These are phyloP conservation scores for Eurytoma californica DNA, from an alignment of 2,888 invertebrate genomes.

Conservation along the genomic window DNA sequence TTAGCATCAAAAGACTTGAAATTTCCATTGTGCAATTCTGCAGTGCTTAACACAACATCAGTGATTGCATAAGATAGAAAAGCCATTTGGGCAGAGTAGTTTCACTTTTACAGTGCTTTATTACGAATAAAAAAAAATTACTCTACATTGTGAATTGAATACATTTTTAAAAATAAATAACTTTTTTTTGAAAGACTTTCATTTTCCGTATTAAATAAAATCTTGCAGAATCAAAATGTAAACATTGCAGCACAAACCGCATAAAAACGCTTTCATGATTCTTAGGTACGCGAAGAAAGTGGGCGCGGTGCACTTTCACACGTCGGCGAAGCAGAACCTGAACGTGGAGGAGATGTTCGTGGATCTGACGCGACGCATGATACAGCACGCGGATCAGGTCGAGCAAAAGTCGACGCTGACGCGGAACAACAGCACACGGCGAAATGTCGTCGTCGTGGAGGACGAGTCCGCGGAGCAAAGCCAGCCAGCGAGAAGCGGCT, in stretches of 20 bases:
- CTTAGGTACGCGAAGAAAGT: conserved; percentile 91
- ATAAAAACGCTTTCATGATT: too few relatives aligned
- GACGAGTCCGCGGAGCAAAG: conserved; percentile 70
- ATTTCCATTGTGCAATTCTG: conserved; percentile 37
- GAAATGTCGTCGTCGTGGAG: conserved; percentile 75
- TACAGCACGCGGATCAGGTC: conserved; percentile 73
- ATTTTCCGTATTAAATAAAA: too few relatives aligned
- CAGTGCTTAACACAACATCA: conserved; percentile 2
- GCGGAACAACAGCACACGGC: conserved; percentile 73
- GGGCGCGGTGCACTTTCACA: conserved; percentile 93
- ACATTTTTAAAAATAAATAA: too few relatives aligned
- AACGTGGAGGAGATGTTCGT: conserved; percentile 95
- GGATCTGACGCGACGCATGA: conserved; percentile 87
- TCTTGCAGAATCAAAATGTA: too few relatives aligned
- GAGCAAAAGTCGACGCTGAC: conserved; percentile 70
- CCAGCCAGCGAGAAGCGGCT: conserved; percentile 70
- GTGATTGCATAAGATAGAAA: conserved; percentile 33
- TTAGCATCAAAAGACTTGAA: background rate
- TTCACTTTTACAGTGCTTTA: background rate
- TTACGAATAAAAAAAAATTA: background rate
- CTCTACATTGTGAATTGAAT: too few relatives aligned
- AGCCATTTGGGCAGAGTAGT: background rate
- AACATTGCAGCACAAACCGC: too few relatives aligned
- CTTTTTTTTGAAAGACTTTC: too few relatives aligned
- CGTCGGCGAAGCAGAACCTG: conserved; percentile 94